Conservation (phyloP, 2,888 invertebrate genomes). For the Drosophila borborema region DNA sequence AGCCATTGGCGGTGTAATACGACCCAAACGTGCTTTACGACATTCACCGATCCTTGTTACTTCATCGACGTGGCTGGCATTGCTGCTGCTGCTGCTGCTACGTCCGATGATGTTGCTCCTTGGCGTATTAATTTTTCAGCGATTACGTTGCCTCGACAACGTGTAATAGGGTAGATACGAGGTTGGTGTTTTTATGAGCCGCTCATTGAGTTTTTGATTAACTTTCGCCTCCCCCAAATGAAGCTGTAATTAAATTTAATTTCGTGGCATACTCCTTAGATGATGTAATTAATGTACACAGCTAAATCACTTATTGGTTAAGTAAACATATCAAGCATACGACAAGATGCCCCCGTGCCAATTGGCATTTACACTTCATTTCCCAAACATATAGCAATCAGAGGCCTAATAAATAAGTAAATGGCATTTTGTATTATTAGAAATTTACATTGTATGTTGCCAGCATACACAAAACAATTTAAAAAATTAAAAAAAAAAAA, state of each 20-base stretch:
- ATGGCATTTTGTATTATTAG: slow-evolving; percentile 16
- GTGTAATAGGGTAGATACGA: slow-evolving; percentile 69
- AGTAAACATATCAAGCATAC: slow-evolving; percentile 58
- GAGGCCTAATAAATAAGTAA: slow-evolving; percentile 34
- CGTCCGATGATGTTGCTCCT: slow-evolving; percentile 21
- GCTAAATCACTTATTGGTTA: slow-evolving; percentile 50
- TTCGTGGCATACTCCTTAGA: slow-evolving; percentile 72
- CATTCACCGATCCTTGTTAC: slow-evolving; percentile 59
- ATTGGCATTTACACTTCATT: slow-evolving; percentile 51
- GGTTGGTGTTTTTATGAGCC: slow-evolving; percentile 66
- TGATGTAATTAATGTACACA: slow-evolving; percentile 58
- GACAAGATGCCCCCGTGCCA: slow-evolving; percentile 3
- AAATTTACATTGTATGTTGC: slow-evolving; percentile 8
- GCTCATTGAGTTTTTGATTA: slow-evolving; percentile 79
- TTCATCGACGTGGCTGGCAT: slow-evolving; percentile 33
- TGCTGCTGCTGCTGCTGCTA: not conserved
- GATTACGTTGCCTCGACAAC: slow-evolving; percentile 76
- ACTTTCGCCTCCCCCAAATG: slow-evolving; percentile 67
- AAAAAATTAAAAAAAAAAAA: slow-evolving; percentile 71
- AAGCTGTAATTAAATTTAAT: slow-evolving; percentile 80
- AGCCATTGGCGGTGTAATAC: slow-evolving; percentile 66
- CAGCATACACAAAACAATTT: slow-evolving; percentile 53
- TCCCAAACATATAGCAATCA: slow-evolving; percentile 36
- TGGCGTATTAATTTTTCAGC: slow-evolving; percentile 75
- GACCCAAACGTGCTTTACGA: slow-evolving; percentile 77